phyloP scores from a whole-genome alignment of 1,140 invertebrate species.

The Drosophila biarmipes region DNA sequence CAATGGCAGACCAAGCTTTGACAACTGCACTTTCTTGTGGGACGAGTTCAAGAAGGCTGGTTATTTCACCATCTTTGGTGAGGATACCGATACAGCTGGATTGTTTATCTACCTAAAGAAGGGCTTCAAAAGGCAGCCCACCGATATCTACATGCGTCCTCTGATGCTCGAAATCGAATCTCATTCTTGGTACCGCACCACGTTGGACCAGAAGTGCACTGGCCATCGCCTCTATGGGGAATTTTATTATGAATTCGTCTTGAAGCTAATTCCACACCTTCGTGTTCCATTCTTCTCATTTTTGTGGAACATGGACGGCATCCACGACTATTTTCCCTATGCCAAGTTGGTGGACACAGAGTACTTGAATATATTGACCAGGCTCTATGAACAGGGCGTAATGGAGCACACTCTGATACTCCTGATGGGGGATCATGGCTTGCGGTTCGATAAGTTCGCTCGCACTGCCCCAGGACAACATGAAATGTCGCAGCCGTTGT shows the following conservation, averaged over 20 bases:
- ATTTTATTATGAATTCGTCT: slow-evolving; percentile 6
- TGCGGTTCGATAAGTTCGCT: neutral
- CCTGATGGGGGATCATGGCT: slow-evolving; percentile 14
- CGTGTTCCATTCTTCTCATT: slow-evolving; percentile 3
- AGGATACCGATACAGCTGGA: slow-evolving; percentile 6
- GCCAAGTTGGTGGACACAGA: slow-evolving; percentile 3
- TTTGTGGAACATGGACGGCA: slow-evolving; percentile 7
- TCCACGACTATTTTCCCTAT: slow-evolving; percentile 6
- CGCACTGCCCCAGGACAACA: neutral
- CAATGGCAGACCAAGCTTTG: neutral
- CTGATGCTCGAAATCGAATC: slow-evolving; percentile 2
- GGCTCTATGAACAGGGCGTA: neutral
- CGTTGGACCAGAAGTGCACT: neutral
- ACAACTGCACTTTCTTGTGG: slow-evolving; percentile 19
- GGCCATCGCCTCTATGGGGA: slow-evolving; percentile 8
- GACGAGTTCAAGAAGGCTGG: slow-evolving; percentile 9
- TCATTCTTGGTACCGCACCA: neutral
- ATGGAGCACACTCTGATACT: slow-evolving; percentile 14
- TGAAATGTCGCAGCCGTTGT: slow-evolving; percentile 20
- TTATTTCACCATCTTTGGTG: slow-evolving; percentile 1
- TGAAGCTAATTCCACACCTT: slow-evolving; percentile 19
- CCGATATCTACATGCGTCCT: slow-evolving; percentile 10
- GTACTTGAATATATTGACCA: neutral
- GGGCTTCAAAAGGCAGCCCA: slow-evolving; percentile 2
- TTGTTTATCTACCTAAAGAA: slow-evolving; percentile 1